Base-by-base conservation (phyloP, 1,140 invertebrate genomes). In the Diachasma alloeum region DNA sequence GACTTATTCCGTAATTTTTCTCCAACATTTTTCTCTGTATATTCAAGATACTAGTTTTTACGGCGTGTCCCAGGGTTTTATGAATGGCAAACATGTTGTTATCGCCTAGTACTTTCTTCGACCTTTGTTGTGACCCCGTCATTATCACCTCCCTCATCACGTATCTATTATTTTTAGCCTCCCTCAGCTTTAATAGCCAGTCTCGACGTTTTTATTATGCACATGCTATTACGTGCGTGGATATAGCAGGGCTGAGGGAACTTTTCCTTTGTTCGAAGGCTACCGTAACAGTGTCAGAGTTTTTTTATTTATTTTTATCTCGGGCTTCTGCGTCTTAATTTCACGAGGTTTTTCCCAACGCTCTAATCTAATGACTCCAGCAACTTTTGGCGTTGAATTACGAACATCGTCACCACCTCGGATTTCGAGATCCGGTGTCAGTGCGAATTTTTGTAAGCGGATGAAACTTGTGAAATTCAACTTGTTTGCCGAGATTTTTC, bases 161-260 rank as follows among this genome's bases (percentile, higher is more conserved):
- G 72, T 67, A 74, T 42, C 63, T 67, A 74, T 66, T 74, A 66
- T 74, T 74, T 74, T 66, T 74, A 67, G 72, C 56, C 59, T 42
- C 42, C 36, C 17, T 22, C 8, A 31, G n/a, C 31, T 13, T 44
- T 44, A 63, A 63, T 17, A 56, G 31, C 31, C 15, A n/a, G 36
- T 15, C 70, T 22, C 44, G 19, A 10, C 15, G 17, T 71, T 36
- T 72, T 72, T 72, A 73, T 73, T 73, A 39, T 73, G 48, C 17
- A 31, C 31, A 31, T 73, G 17, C 9, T n/a, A 46, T n/a, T 46
- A n/a, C 44, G 44, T 31, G 31, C 31, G 31, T 31, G 31, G 31
- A 31, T 46, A 46, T 11, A 46, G 1, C 44, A 46, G 44, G 11
- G 10, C n/a, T 15, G n/a, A 46, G 44, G 44, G 44, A n/a, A 46